Base-by-base conservation (phyloP, 2,797 vertebrate species). In the Hapalemur alaotrensis region DNA sequence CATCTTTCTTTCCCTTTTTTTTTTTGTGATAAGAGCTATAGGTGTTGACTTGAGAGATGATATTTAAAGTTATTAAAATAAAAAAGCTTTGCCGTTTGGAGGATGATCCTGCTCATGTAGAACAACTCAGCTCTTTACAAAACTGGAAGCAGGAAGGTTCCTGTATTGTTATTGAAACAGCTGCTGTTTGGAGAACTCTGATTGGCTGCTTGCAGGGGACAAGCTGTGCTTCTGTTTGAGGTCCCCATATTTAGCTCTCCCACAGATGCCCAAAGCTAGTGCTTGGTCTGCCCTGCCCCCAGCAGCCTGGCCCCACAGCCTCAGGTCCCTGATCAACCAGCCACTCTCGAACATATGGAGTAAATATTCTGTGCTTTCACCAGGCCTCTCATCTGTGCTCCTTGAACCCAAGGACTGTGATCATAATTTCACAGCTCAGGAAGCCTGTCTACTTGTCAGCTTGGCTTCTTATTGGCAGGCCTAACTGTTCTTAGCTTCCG, bases 221-320 rank as follows among this genome's bases (percentile, higher is more conserved):
- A 89, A 94, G 85, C 96, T 94, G 95, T 96, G 91, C 95, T 87
- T 91, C 57, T 89, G 73, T 92, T 61, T 80, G 52, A 50, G 28
- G 14, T 57, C 73, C 96, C 92, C 85, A 48, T 78, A 73, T 91
- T 95, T 92, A 96, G 92, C 80, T 89, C 73, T 75, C 76, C 52
- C 78, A 57, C 57, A 92, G 92, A 95, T 43, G 90, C 93, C 72
- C 23, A 17, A 35, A 63, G 87, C 23, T 59, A 59, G 82, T 4
- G 80, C 72, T 86, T 87, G 43, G 15, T 80, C 78, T 82, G 91
- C 84, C 46, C 81, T 15, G 20, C 43, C 80, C 61, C 52, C 22
- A 7, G 1, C 52, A 54, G 72, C 72, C 83, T 69, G 38, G 50
- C 52, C 65, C 52, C 4, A 2, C 70, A 23, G 38, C 50, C 79